Evolutionary conservation across 2,113 vertebrate genomes (phyloP).

Genomic region (Carassius auratus): DNA sequence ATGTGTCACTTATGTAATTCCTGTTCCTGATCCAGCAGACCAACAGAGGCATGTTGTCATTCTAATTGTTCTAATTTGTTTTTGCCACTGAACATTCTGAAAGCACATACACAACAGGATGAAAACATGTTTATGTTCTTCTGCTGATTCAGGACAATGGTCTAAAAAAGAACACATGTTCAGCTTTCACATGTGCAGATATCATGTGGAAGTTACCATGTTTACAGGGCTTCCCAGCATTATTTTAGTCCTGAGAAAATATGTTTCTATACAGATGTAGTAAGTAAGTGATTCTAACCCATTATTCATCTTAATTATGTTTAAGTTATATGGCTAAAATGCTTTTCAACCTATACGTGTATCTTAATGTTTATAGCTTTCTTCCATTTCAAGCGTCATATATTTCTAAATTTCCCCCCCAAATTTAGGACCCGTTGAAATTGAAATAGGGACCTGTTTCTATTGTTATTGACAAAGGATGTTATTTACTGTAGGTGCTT

Average conservation of each 20-base stretch:
- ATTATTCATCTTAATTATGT: not conserved
- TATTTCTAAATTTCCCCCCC: too few relatives aligned
- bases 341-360: too few relatives aligned
- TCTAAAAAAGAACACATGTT: not conserved
- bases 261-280: not conserved
- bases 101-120: not conserved
- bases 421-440: too few relatives aligned
- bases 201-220: not conserved
- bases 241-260: not conserved
- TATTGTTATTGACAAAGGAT: not conserved
- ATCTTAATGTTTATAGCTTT: too few relatives aligned
- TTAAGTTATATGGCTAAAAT: too few relatives aligned
- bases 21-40: not conserved
- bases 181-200: not conserved
- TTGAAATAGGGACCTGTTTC: too few relatives aligned
- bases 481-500: too few relatives aligned
- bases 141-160: not conserved
- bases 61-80: not conserved
- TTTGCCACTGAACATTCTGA: not conserved
- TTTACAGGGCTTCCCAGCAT: conserved; percentile 1
- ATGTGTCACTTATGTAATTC: not conserved
- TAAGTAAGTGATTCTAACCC: not conserved
- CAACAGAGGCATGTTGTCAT: not conserved
- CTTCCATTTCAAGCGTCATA: too few relatives aligned
- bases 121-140: not conserved